A percentile compares a stretch with the other conserved stretches of the same genome.
Evolutionary conservation across 2,888 invertebrate genomes (phyloP).

Genomic region (Catocala sponsa): DNA sequence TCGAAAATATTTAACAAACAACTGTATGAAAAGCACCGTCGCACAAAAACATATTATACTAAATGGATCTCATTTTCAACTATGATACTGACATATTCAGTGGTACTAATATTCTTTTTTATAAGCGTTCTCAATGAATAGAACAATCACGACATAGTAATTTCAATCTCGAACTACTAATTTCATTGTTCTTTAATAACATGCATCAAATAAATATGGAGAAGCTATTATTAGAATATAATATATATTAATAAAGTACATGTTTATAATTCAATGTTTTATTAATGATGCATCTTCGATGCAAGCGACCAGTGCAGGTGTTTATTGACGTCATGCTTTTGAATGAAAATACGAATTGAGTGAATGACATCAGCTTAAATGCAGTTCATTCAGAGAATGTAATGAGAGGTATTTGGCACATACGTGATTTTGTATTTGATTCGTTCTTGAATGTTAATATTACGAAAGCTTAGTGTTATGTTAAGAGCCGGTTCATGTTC

Average conservation of each 20-base stretch:
- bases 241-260: constrained; percentile 53
- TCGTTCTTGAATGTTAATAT: constrained; percentile 23
- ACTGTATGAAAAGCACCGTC: too few species aligned
- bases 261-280: constrained; percentile 50
- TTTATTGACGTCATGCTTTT: constrained; percentile 20
- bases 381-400: constrained; percentile 15
- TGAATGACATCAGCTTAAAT: constrained; percentile 39
- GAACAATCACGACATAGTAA: constrained; percentile 25
- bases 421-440: constrained; percentile 38
- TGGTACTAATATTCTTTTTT: neutral
- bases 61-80: neutral
- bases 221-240: constrained; percentile 42
- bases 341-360: constrained; percentile 11
- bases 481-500: neutral
- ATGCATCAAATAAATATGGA: constrained; percentile 51
- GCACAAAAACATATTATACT: too few species aligned
- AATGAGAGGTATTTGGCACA: constrained; percentile 43
- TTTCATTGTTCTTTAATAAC: constrained; percentile 54
- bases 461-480: neutral
- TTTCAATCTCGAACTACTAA: constrained; percentile 58
- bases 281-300: constrained; percentile 55
- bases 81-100: neutral
- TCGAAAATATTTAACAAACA: too few species aligned
- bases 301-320: constrained; percentile 21
- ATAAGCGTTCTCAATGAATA: constrained; percentile 1